Evolutionary conservation across 2,888 invertebrate species (phyloP), one percentile per base, ranked within the genome.

Genomic region (Ophioninae sp.): DNA sequence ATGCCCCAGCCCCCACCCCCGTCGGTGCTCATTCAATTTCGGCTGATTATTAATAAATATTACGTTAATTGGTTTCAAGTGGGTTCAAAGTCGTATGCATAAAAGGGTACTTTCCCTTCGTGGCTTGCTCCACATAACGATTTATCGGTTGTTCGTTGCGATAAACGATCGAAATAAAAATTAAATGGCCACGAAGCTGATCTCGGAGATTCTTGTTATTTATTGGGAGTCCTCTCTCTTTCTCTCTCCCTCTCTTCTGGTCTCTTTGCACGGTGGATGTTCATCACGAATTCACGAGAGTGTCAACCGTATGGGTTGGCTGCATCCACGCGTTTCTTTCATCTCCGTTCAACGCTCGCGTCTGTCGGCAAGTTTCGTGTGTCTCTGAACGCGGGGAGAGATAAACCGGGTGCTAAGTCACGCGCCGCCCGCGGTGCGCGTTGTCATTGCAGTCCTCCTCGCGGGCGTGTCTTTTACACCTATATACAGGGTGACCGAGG

Each of bases 381-480:
- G 73, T 63, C 30, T 59, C 20, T 51, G 37, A 10, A 22, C 2
- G 68, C 75, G 44, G 63, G 65, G 65, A 76, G 77, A 80, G 84
- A 84, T 81, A 84, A 85, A 85, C 82, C 85, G 84, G 87, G 85
- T 90, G 91, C 90, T 89, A 88, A 91, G 92, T 92, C 92, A 92
- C 89, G 91, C 90, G 90, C 90, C 90, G 89, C 92, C 92, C 87
- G 92, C 87, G 87, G 92, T 67, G 92, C 88, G 89, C 91, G 91
- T 91, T 92, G 92, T 92, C 92, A 92, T 92, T 92, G 90, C 85
- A 83, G 74, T 81, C 82, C 81, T 81, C 81, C 81, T 82, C 68
- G 74, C 82, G 71, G 80, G 79, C 65, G 81, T 83, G 79, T 63
- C 76, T 79, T 75, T 63, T 10, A 88, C 88, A 85, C 56, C n/a